Conservation (phyloP, 2,888 invertebrate species). For the Melanophora roralis region DNA sequence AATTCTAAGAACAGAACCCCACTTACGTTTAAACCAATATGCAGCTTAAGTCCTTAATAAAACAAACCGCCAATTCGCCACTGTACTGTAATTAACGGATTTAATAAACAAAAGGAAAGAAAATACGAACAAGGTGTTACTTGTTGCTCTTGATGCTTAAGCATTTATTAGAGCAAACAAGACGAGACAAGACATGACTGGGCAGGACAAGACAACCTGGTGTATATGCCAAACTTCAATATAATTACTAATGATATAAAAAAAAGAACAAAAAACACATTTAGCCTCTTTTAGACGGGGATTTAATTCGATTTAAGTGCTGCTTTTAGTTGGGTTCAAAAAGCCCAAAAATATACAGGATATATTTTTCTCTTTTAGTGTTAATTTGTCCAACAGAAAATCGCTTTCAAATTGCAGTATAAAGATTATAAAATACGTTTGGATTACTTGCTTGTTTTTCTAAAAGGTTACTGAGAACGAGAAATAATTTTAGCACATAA, state of each 20-base stretch:
- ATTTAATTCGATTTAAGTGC: slow-evolving; percentile 49
- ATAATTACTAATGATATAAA: slow-evolving; percentile 45
- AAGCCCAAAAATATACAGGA: slow-evolving; percentile 32
- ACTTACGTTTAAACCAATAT: slow-evolving; percentile 20
- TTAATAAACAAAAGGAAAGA: too few relatives aligned
- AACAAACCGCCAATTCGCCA: slow-evolving; percentile 54
- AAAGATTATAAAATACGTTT: slow-evolving; percentile 20
- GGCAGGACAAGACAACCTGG: slow-evolving; percentile 2
- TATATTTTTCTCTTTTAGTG: slow-evolving; percentile 6
- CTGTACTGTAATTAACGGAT: slow-evolving; percentile 59
- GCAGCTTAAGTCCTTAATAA: slow-evolving; percentile 55
- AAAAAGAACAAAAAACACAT: neutral
- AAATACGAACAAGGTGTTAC: slow-evolving; percentile 49
- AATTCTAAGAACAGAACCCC: slow-evolving; percentile 31
- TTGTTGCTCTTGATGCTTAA: slow-evolving; percentile 43
- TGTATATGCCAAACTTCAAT: slow-evolving; percentile 18
- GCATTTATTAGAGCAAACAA: slow-evolving; percentile 51
- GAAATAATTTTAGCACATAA: slow-evolving; percentile 9
- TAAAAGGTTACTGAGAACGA: slow-evolving; percentile 32
- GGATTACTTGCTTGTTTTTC: slow-evolving; percentile 47
- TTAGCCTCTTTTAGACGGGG: neutral
- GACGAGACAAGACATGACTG: neutral
- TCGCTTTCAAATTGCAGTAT: slow-evolving; percentile 46
- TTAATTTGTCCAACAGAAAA: slow-evolving; percentile 50
- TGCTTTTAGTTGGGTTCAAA: neutral